Evolutionary conservation across 2,888 invertebrate genomes (phyloP).

Genomic region (Limnephilus lunatus): DNA sequence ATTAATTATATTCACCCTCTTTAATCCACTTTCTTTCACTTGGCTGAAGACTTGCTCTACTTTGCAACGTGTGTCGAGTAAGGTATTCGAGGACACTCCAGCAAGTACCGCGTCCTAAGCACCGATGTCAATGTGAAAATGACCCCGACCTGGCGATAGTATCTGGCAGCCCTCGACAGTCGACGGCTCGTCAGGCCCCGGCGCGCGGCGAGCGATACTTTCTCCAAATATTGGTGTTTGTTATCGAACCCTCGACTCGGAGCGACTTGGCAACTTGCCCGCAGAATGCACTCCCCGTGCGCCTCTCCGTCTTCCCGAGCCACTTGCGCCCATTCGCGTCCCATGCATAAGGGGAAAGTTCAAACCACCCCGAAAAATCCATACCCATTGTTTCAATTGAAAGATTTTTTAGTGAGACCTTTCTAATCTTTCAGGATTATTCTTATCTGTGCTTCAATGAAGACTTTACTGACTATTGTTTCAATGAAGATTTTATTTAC

Average conservation of each 20-base stretch:
- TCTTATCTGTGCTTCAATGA: not conserved
- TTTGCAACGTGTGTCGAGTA: not conserved
- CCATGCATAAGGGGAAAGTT: not conserved
- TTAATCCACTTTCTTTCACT: not conserved
- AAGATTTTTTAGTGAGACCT: not conserved
- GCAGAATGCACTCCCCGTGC: not conserved
- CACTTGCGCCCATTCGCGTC: not conserved
- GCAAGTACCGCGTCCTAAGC: not conserved
- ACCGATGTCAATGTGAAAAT: not conserved
- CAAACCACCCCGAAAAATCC: not conserved
- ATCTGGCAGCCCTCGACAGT: not conserved
- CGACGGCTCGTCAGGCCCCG: not conserved
- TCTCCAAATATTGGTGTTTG: conserved; percentile 8
- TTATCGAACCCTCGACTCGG: conserved; percentile 23
- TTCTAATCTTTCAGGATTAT: not conserved
- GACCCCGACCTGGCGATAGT: not conserved
- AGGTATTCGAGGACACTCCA: not conserved
- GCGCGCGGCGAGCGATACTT: not conserved
- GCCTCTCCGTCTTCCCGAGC: not conserved
- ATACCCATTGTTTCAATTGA: not conserved
- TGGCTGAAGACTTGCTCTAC: not conserved
- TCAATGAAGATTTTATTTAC: not conserved
- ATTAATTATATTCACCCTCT: not conserved
- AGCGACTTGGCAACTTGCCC: conserved; percentile 10
- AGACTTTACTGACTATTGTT: not conserved